A percentile compares a stretch with the other conserved stretches of the same genome.
Conservation (phyloP, 2,888 invertebrate species). For the Drosophila meridiana region DNA sequence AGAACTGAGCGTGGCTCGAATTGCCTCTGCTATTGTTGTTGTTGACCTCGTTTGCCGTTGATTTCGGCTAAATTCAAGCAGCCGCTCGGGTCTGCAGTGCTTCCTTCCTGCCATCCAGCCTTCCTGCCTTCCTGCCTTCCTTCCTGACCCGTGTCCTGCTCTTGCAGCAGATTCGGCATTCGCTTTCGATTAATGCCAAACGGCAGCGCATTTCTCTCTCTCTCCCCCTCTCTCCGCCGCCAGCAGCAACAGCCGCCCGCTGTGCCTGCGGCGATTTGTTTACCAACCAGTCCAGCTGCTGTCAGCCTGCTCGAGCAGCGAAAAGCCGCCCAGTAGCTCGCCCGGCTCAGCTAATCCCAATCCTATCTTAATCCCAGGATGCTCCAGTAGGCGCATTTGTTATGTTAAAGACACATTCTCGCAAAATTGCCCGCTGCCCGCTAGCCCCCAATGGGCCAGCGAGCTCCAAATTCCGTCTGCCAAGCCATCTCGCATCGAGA, state of each 20-base stretch:
- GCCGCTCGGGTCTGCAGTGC: conserved; percentile 47
- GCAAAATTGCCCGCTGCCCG: conserved; percentile 58
- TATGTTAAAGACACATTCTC: conserved; percentile 55
- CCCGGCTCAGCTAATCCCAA: conserved; percentile 20
- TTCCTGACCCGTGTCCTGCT: conserved; percentile 10
- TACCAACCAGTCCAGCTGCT: conserved; percentile 60
- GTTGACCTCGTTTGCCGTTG: conserved; percentile 64
- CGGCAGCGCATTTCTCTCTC: conserved; percentile 15
- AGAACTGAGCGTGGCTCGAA: conserved; percentile 1
- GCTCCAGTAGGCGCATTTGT: conserved; percentile 33
- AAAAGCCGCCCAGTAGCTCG: conserved; percentile 50
- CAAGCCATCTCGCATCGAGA: conserved; percentile 10
- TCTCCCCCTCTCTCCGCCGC: too few species aligned
- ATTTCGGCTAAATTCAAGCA: conserved; percentile 34
- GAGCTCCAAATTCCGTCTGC: background rate
- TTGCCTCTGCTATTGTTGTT: conserved; percentile 20
- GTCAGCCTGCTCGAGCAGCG: conserved; percentile 22
- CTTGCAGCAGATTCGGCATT: conserved; percentile 52
- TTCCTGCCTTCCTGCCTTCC: conserved; percentile 18
- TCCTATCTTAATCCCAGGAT: conserved; percentile 48
- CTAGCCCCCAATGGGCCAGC: background rate
- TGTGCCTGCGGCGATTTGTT: conserved; percentile 53
- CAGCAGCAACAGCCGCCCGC: background rate
- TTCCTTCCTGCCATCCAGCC: conserved; percentile 60
- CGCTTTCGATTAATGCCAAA: conserved; percentile 73